These are phyloP conservation scores for Teinopalpus imperialis DNA, from an alignment of 2,888 invertebrate species.

Conservation along the genomic window DNA sequence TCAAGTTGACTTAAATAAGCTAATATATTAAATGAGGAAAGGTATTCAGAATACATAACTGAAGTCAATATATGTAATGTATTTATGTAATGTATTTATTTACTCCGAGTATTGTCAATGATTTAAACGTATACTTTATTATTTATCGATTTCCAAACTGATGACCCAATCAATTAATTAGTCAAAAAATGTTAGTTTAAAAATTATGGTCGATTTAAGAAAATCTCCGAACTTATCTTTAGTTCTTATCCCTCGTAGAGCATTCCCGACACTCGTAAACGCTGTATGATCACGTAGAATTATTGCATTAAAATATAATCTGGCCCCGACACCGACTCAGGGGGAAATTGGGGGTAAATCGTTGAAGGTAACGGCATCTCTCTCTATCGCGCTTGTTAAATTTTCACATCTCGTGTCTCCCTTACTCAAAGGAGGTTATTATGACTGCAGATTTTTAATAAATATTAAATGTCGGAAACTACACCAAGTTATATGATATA, in stretches of 20 bases:
- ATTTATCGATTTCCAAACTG: too few relatives aligned
- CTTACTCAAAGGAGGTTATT: constrained; percentile 14
- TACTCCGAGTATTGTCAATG: too few relatives aligned
- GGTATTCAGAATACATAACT: too few relatives aligned
- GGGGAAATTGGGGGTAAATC: constrained; percentile 21
- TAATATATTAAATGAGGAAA: too few relatives aligned
- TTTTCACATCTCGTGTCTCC: not conserved
- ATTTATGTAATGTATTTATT: too few relatives aligned
- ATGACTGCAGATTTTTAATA: constrained; percentile 28
- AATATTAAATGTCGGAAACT: constrained; percentile 23
- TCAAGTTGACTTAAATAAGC: too few relatives aligned
- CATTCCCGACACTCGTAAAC: constrained; percentile 59
- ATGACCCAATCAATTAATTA: too few relatives aligned
- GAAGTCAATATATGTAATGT: too few relatives aligned
- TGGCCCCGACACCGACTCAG: constrained; percentile 35
- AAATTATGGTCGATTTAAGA: too few relatives aligned
- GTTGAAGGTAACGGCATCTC: constrained; percentile 22
- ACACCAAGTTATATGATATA: constrained; percentile 5
- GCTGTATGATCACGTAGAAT: constrained; percentile 76
- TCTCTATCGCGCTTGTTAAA: constrained; percentile 14
- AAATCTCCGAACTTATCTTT: constrained; percentile 28
- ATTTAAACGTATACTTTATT: too few relatives aligned
- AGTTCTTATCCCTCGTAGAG: constrained; percentile 5
- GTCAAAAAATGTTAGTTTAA: too few relatives aligned
- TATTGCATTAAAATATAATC: constrained; percentile 79